Percentiles rank a stretch among this genome's conserved stretches.
Evolutionary conservation across 2,888 invertebrate genomes (phyloP).

Genomic region (Orchesellides sinensis): DNA sequence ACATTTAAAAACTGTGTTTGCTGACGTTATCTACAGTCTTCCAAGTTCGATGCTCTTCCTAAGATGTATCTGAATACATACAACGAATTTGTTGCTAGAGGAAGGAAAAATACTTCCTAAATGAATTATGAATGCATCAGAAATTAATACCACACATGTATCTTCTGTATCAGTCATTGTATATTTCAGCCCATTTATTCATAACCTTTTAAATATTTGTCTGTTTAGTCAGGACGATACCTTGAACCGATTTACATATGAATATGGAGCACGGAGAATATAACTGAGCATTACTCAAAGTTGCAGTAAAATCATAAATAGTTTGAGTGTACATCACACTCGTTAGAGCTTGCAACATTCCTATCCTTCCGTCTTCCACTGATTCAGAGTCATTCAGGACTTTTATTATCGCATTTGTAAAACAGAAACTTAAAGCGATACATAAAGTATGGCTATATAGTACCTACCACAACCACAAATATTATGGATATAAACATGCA

Average conservation of each 20-base stretch:
- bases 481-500: too few species aligned
- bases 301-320: too few species aligned
- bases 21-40: background rate
- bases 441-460: too few species aligned
- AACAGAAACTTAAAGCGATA: background rate
- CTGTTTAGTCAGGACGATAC: background rate
- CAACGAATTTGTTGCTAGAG: background rate
- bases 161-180: background rate
- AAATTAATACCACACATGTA: too few species aligned
- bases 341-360: background rate
- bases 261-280: background rate
- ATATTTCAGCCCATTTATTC: background rate
- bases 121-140: background rate
- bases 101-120: background rate
- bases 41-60: background rate
- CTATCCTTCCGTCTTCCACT: background rate
- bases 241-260: conserved; percentile 11
- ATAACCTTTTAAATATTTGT: background rate
- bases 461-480: too few species aligned
- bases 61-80: background rate
- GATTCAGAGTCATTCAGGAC: background rate
- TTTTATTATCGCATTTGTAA: background rate
- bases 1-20: background rate
- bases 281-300: too few species aligned
- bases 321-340: background rate